Base-by-base conservation (phyloP, 2,888 invertebrate species). In the Eucera pruinosa region DNA sequence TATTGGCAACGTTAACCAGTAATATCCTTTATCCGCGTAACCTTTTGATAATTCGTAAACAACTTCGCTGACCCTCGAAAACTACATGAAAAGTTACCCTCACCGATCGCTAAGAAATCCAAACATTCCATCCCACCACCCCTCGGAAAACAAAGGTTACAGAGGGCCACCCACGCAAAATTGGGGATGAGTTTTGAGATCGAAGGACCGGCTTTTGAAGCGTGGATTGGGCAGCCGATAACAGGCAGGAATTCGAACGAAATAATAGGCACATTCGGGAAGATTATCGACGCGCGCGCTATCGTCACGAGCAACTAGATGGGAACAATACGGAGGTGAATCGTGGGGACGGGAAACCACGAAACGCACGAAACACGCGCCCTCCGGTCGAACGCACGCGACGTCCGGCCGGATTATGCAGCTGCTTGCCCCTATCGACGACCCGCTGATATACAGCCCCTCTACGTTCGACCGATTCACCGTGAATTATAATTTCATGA, bases 401-500 rank as follows among this genome's bases (percentile, higher is more conserved):
- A 23, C 36, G 48, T 64, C 58, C 71, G 50, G 76, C 48, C 47
- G 57, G 81, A 84, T 83, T 77, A 72, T 81, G 74, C 70, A 70
- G 79, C 64, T 72, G 74, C 67, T 74, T 64, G 78, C 33, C 18
- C 25, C 50, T 36, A 58, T 48, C 75, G 48, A 60, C n/a, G 25
- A 23, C n/a, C n/a, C 43, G 39, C 15, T 62, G 54, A 81, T 62
- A 43, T 61, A 81, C 61, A 18, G 64, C 33, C 39, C 47, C 77
- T n/a, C 64, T 68, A 72, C 65, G 83, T 62, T 62, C 61, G 52
- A n/a, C 50, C 39, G 57, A 64, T 45, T 36, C 45, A n/a, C 43
- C 61, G 55, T 82, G 71, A 80, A 86, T 84, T 83, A 84, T 77
- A 83, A 83, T 84, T 86, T 78, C 77, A 78, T 74, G 78, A 73